A percentile compares a stretch with the other conserved stretches of the same genome.
Conservation (phyloP, 2,888 invertebrate species). For the Caenorhabditis auriculariae region DNA sequence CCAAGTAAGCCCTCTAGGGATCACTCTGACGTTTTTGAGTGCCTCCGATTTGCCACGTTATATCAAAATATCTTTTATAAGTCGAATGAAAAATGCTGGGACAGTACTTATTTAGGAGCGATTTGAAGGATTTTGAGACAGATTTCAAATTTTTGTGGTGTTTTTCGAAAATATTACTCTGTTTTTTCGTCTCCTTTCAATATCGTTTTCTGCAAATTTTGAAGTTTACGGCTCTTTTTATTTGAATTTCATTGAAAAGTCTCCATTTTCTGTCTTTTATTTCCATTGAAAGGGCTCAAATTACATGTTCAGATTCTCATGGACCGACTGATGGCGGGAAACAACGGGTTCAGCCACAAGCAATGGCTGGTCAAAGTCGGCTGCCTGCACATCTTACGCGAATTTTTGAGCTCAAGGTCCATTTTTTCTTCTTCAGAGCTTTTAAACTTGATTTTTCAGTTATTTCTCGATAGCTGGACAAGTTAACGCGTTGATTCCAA, state of each 20-base stretch:
- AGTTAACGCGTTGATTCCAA: constrained; percentile 8
- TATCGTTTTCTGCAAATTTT: too few relatives aligned
- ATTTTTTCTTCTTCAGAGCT: neutral
- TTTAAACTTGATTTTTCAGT: neutral
- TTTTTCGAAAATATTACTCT: neutral
- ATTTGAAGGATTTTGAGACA: neutral
- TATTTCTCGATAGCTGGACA: neutral
- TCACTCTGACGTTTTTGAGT: too few relatives aligned
- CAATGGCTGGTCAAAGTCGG: constrained; percentile 28
- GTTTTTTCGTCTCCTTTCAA: too few relatives aligned
- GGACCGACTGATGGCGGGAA: constrained; percentile 6
- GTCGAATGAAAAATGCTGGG: too few relatives aligned
- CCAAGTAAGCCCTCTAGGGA: too few relatives aligned
- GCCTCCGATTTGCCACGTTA: too few relatives aligned
- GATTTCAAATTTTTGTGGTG: neutral
- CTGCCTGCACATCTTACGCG: constrained; percentile 12
- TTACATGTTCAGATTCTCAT: constrained; percentile 12
- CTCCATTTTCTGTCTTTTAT: neutral
- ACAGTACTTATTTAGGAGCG: too few relatives aligned
- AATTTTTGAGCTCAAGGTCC: constrained; percentile 17
- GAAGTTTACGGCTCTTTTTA: too few relatives aligned
- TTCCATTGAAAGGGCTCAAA: neutral
- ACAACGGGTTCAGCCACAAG: constrained; percentile 22
- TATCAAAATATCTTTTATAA: too few relatives aligned
- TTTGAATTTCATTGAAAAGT: too few relatives aligned